Conservation (phyloP, 2,888 invertebrate species). For the Sarcophaga carnaria region DNA sequence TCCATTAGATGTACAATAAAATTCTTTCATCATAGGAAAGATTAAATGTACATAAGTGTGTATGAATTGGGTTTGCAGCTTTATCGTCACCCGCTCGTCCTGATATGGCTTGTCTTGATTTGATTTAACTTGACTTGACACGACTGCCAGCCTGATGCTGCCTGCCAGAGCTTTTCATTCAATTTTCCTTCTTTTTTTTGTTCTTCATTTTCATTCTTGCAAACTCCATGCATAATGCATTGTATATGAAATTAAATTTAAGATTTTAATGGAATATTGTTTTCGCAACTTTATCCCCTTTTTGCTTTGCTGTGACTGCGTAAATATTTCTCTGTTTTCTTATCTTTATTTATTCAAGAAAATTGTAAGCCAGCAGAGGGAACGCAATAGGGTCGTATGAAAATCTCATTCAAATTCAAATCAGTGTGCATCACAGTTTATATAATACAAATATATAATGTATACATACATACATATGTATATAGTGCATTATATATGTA, state of each 20-base stretch:
- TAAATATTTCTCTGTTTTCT: slow-evolving; percentile 29
- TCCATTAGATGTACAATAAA: slow-evolving; percentile 59
- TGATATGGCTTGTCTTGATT: slow-evolving; percentile 41
- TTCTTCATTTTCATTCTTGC: slow-evolving; percentile 30
- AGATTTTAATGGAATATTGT: slow-evolving; percentile 62
- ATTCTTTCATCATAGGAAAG: slow-evolving; percentile 28
- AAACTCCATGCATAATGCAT: slow-evolving; percentile 67
- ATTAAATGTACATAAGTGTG: too few relatives aligned
- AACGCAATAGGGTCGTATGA: slow-evolving; percentile 50
- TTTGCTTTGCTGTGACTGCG: slow-evolving; percentile 1
- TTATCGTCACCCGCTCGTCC: too few relatives aligned
- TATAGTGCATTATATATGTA: too few relatives aligned
- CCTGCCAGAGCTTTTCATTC: neutral
- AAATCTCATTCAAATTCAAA: slow-evolving; percentile 56
- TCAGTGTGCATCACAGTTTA: slow-evolving; percentile 34
- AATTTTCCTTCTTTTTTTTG: neutral
- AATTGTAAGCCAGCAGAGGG: slow-evolving; percentile 26
- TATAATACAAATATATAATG: neutral
- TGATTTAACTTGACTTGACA: slow-evolving; percentile 35
- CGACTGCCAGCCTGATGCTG: slow-evolving; percentile 36
- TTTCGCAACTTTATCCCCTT: slow-evolving; percentile 21
- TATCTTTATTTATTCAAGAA: slow-evolving; percentile 59
- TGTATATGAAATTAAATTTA: slow-evolving; percentile 53
- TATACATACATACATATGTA: neutral
- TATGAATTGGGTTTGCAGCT: too few relatives aligned